A percentile compares a stretch with the other conserved stretches of the same genome.
These are phyloP conservation scores for Squalus acanthias DNA, from an alignment of 2,797 vertebrate genomes.

Conservation along the genomic window DNA sequence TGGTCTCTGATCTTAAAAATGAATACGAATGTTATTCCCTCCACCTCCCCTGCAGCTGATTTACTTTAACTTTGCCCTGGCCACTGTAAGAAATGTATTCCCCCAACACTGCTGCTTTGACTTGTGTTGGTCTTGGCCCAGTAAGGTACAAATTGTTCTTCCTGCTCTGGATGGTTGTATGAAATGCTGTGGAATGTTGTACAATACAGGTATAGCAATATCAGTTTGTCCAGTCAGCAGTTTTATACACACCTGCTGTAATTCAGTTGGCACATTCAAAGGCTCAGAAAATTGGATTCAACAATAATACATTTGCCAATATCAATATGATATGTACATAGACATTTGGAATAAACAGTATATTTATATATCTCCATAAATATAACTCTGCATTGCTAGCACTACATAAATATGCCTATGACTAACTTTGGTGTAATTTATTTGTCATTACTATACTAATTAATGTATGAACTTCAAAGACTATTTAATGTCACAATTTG, in stretches of 20 bases:
- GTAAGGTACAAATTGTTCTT: slow-evolving; percentile 4
- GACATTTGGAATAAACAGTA: slow-evolving; percentile 25
- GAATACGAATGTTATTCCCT: background rate
- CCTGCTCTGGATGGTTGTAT: background rate
- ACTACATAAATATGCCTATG: slow-evolving; percentile 32
- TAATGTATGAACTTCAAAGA: slow-evolving; percentile 6
- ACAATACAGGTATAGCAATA: background rate
- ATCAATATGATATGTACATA: slow-evolving; percentile 35
- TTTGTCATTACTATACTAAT: slow-evolving; percentile 10
- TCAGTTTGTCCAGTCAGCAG: slow-evolving; percentile 6
- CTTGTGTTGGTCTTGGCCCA: background rate
- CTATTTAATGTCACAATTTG: background rate
- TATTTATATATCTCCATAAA: slow-evolving; percentile 32
- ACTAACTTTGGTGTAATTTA: slow-evolving; percentile 30
- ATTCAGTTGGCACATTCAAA: slow-evolving; percentile 26
- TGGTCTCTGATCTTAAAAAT: background rate
- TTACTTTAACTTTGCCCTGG: background rate
- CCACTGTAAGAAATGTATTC: background rate
- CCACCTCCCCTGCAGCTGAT: background rate
- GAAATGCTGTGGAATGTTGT: background rate
- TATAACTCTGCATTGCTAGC: slow-evolving; percentile 33
- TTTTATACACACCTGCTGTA: slow-evolving; percentile 16
- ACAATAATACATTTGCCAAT: slow-evolving; percentile 32
- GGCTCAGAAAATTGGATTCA: slow-evolving; percentile 30
- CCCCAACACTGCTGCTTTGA: background rate